Percentiles rank a stretch among this genome's conserved stretches.
phyloP scores from a whole-genome alignment of 2,113 vertebrate genomes.

The Lophius piscatorius region DNA sequence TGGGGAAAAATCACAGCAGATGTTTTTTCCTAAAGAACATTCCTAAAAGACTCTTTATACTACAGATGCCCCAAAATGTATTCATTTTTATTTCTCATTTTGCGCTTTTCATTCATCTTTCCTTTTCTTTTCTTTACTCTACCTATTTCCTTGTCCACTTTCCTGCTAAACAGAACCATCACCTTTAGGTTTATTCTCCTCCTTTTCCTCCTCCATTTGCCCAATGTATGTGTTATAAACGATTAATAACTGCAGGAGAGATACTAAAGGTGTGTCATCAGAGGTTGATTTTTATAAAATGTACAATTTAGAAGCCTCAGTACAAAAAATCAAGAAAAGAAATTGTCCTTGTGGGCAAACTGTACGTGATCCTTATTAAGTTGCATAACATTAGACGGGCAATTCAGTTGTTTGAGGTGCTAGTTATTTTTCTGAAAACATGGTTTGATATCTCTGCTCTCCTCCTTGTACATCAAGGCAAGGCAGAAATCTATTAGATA shows the following conservation, averaged over 20 bases:
- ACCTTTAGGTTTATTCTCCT: too few relatives aligned
- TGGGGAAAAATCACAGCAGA: too few relatives aligned
- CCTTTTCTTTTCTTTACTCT: not conserved
- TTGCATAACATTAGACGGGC: not conserved
- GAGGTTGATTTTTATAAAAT: conserved; percentile 1
- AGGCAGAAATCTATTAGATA: conserved; percentile 2
- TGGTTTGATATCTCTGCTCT: conserved; percentile 6
- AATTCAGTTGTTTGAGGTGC: conserved; percentile 2
- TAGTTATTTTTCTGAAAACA: conserved; percentile 10
- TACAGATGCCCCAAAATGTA: too few relatives aligned
- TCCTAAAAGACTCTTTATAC: too few relatives aligned
- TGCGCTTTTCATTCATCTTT: not conserved
- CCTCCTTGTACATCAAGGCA: conserved; percentile 15
- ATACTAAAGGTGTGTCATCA: not conserved
- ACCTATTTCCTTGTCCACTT: not conserved
- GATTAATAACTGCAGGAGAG: conserved; percentile 3
- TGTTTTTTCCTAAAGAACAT: too few relatives aligned
- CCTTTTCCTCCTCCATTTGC: not conserved
- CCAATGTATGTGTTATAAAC: not conserved
- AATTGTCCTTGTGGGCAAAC: not conserved
- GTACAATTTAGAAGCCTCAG: not conserved
- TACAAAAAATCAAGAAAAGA: not conserved
- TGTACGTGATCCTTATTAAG: not conserved
- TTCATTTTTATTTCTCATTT: conserved; percentile 20
- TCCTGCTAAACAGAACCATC: too few relatives aligned